A percentile compares a stretch with the other conserved stretches of the same genome.
phyloP scores from a whole-genome alignment of 2,113 vertebrate species.

The Plectropomus leopardus region DNA sequence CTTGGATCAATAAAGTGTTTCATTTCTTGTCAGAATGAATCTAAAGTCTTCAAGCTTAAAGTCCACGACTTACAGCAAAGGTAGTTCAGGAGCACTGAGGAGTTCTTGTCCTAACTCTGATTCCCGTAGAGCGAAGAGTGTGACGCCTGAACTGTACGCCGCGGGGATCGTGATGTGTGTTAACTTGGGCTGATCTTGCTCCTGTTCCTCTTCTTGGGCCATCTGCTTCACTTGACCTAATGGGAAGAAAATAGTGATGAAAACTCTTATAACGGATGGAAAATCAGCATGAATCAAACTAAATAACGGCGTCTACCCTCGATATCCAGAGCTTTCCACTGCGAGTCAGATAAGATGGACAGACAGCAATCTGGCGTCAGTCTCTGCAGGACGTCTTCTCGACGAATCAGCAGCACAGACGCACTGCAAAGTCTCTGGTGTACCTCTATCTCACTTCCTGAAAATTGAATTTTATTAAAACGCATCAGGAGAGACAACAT shows the following conservation, averaged over 20 bases:
- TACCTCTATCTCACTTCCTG: constrained; percentile 75
- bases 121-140: constrained; percentile 74
- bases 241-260: not conserved
- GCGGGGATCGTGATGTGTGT: constrained; percentile 81
- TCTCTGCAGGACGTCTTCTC: constrained; percentile 82
- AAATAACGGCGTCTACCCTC: constrained; percentile 67
- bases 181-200: constrained; percentile 40
- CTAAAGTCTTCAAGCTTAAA: not conserved
- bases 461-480: not conserved
- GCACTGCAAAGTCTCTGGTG: constrained; percentile 83
- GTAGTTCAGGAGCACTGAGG: constrained; percentile 72
- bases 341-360: constrained; percentile 57
- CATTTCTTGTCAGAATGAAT: constrained; percentile 2
- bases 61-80: constrained; percentile 51
- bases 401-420: constrained; percentile 82
- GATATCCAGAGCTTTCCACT: constrained; percentile 80
- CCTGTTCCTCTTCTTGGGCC: constrained; percentile 63
- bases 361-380: constrained; percentile 47
- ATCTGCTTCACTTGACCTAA: constrained; percentile 82
- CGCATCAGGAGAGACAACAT: not conserved
- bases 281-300: not conserved
- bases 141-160: constrained; percentile 83
- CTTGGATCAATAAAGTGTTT: too few species aligned
- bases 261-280: too few species aligned
- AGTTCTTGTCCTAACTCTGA: constrained; percentile 72